Evolutionary conservation across 1,140 invertebrate genomes (phyloP).

Genomic region (Danaus melanippus): DNA sequence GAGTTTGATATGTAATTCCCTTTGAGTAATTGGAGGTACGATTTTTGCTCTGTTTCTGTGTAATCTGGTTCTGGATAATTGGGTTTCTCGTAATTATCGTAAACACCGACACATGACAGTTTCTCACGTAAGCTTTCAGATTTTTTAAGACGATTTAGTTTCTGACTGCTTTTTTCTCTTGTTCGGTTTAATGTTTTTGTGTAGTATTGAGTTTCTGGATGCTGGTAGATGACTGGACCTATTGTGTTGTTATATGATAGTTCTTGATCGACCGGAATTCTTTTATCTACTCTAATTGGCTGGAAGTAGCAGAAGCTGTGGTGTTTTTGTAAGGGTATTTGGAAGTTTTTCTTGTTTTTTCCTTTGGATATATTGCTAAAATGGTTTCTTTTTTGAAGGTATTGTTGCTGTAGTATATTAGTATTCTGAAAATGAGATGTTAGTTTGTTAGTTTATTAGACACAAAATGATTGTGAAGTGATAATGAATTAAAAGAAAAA

Average conservation of each 20-base stretch:
- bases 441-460: constrained; percentile 43
- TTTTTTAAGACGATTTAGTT: constrained; percentile 63
- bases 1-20: constrained; percentile 67
- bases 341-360: constrained; percentile 74
- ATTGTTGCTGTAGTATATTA: constrained; percentile 71
- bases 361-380: constrained; percentile 63
- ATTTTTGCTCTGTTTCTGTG: constrained; percentile 65
- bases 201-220: constrained; percentile 57
- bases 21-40: constrained; percentile 63
- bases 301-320: constrained; percentile 79
- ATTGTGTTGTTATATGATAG: constrained; percentile 66
- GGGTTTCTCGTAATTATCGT: constrained; percentile 60
- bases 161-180: constrained; percentile 61
- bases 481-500: constrained; percentile 17
- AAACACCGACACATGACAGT: constrained; percentile 64
- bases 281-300: constrained; percentile 70
- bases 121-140: constrained; percentile 68
- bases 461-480: constrained; percentile 26
- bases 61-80: constrained; percentile 70
- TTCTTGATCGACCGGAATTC: constrained; percentile 59
- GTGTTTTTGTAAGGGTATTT: constrained; percentile 78
- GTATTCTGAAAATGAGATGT: constrained; percentile 67
- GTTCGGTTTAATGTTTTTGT: constrained; percentile 68
- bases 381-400: constrained; percentile 67
- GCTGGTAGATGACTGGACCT: constrained; percentile 59